Base-by-base conservation (phyloP, 1,140 invertebrate genomes). In the Arctopsyche grandis region DNA sequence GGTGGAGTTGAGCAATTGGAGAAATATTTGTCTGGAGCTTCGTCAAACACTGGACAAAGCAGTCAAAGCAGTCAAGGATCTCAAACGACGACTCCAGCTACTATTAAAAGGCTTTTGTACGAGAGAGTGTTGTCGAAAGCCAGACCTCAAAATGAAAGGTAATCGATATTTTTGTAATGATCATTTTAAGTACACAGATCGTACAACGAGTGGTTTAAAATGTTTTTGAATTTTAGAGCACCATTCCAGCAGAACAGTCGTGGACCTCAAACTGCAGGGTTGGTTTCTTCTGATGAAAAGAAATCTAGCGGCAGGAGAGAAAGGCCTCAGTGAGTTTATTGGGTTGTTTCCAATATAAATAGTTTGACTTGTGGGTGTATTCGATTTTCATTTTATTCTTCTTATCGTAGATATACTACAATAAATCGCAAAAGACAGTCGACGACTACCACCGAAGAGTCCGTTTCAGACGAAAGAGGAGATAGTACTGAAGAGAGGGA, bases 1-100 rank as follows among this genome's bases (percentile, higher is more conserved):
- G 87, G 88, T 82, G 94, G 94, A 16, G 90, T 95, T 0, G 94
- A 95, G 84, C 92, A 96, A 83, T 85, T 96, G 10, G 94, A 95
- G 84, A 95, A 94, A 84, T 94, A 95, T 76, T 84, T 95, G 26
- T 86, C 90, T 26, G 83, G 90, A 4, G 89, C 91, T 69, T 91
- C 91, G 71, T 80, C 83, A 0, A 81, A 83, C 7, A 81, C 79
- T 0, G 85, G 5, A 19, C 56, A 60, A 60, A 84, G 46, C 84
- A 84, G 0, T 84, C 83, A 66, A 38, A 75, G 14, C n/a, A n/a
- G 14, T 43, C 74, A 85, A 84, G 0, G 82, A 70, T n/a, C 73
- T 79, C 69, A 29, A 14, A 89, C 89, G 9, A 90, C 87, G 48
- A 89, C 90, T 0, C 91, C 91, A 0, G 88, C 91, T 0, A 87